These are phyloP conservation scores for Craseonycteris thonglongyai DNA, from an alignment of 2,113 vertebrate species.

Conservation along the genomic window DNA sequence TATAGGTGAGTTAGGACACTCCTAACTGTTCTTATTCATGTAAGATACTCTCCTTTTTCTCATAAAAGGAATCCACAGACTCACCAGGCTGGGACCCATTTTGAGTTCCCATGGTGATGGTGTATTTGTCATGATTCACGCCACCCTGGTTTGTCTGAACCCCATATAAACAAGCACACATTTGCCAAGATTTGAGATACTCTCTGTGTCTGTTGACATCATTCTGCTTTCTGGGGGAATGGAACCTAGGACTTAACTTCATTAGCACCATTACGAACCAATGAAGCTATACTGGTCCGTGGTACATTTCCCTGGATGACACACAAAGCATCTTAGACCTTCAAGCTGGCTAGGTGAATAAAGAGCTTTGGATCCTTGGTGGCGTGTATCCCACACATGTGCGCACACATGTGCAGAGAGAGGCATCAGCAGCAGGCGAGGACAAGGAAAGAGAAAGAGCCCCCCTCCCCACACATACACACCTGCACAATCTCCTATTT, in stretches of 20 bases:
- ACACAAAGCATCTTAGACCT: not conserved
- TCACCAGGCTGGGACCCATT: not conserved
- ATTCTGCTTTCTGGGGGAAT: not conserved
- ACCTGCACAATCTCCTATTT: not conserved
- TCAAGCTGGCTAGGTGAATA: not conserved
- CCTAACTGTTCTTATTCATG: not conserved
- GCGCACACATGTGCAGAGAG: not conserved
- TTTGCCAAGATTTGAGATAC: not conserved
- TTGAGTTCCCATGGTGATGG: not conserved
- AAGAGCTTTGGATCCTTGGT: not conserved
- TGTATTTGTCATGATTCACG: not conserved
- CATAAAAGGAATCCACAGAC: not conserved
- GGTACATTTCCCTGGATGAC: not conserved
- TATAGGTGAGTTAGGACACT: not conserved
- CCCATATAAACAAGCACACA: not conserved
- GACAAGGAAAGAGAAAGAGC: not conserved
- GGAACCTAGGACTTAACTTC: not conserved
- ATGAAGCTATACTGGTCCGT: not conserved
- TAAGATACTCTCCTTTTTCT: not conserved
- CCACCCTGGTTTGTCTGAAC: not conserved
- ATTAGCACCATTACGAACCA: not conserved
- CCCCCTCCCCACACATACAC: too few species aligned
- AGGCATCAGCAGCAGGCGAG: not conserved
- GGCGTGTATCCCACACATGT: not conserved
- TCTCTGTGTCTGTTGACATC: not conserved